These are phyloP conservation scores for Heliothis peltigera DNA, from an alignment of 2,888 invertebrate species.

Conservation along the genomic window DNA sequence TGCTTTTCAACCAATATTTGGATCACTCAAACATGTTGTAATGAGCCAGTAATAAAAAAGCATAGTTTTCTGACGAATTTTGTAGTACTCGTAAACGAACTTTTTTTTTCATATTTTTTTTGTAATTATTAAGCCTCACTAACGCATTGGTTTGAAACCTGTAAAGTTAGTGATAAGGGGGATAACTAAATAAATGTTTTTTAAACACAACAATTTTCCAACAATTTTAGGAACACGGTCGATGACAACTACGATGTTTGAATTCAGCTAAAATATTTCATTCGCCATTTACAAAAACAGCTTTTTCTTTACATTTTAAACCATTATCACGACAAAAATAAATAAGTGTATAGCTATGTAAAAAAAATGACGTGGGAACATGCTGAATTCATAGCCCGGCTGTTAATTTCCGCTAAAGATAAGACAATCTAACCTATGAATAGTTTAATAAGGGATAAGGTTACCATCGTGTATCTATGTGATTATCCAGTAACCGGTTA, in stretches of 20 bases:
- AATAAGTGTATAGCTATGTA: neutral
- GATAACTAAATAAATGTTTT: neutral
- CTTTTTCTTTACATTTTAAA: constrained; percentile 2
- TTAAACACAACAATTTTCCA: neutral
- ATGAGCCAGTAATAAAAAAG: too few relatives aligned
- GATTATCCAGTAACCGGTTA: constrained; percentile 20
- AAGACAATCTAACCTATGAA: constrained; percentile 49
- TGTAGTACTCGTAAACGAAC: too few relatives aligned
- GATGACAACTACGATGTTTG: constrained; percentile 44
- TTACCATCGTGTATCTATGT: constrained; percentile 35
- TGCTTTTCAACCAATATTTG: neutral
- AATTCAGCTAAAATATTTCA: constrained; percentile 15
- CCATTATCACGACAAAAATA: neutral
- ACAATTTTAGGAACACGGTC: constrained; percentile 12
- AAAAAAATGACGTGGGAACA: constrained; percentile 49
- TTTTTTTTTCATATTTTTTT: too few relatives aligned
- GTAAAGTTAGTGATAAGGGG: too few relatives aligned
- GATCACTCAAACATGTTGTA: too few relatives aligned
- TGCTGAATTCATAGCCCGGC: constrained; percentile 48
- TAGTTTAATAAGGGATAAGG: constrained; percentile 44
- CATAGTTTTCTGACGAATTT: too few relatives aligned
- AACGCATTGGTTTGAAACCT: too few relatives aligned
- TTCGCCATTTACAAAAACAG: constrained; percentile 1
- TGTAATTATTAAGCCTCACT: too few relatives aligned
- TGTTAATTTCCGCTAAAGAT: constrained; percentile 56